These are phyloP conservation scores for Axis porcinus DNA, from an alignment of 2,113 vertebrate species.

Conservation along the genomic window DNA sequence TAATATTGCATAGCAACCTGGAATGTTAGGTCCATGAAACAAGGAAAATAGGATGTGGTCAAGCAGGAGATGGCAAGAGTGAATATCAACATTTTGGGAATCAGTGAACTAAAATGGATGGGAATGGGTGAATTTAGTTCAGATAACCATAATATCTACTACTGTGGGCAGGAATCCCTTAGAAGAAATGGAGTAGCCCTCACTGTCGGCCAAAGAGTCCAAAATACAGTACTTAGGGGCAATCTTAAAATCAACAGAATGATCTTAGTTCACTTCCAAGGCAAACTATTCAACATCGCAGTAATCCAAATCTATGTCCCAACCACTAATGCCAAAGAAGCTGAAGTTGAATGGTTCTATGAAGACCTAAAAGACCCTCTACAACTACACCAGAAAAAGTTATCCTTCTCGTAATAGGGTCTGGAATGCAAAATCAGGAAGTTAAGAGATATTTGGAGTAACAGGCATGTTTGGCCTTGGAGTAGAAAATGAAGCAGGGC, in stretches of 20 bases:
- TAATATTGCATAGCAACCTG: background rate
- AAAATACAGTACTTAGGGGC: background rate
- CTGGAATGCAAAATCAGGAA: background rate
- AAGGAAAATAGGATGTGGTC: background rate
- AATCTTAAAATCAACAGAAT: background rate
- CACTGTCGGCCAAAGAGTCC: background rate
- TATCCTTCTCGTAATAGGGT: background rate
- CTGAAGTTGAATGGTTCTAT: background rate
- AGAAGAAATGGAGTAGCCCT: background rate
- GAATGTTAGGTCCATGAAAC: background rate
- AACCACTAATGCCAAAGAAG: background rate
- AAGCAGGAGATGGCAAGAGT: background rate
- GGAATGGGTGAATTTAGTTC: background rate
- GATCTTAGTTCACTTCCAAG: background rate
- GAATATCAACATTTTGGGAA: background rate
- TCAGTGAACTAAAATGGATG: background rate
- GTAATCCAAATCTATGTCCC: background rate
- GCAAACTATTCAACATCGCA: background rate
- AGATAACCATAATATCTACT: background rate
- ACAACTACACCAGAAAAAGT: background rate
- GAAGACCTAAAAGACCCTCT: background rate
- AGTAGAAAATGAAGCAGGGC: background rate
- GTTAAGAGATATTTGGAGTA: background rate
- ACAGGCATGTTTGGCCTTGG: background rate
- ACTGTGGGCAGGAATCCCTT: background rate